phyloP scores from a whole-genome alignment of 2,113 vertebrate genomes.

The Odontophorus gujanensis region DNA sequence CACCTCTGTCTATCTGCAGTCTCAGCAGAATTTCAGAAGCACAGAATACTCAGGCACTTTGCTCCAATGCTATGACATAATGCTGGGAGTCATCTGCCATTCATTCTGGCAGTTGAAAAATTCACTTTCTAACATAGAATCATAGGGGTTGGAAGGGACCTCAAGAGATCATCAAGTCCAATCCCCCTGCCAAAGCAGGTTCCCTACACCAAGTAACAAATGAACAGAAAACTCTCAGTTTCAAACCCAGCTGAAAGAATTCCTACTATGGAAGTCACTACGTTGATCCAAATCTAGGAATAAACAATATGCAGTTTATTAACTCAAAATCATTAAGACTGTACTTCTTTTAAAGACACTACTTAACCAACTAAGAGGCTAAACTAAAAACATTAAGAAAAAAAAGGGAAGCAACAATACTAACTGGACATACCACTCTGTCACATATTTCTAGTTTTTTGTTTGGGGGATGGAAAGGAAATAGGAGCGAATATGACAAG shows the following conservation, averaged over 20 bases:
- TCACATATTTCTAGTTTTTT: not conserved
- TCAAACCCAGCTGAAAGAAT: not conserved
- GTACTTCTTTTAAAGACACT: not conserved
- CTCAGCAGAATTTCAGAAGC: not conserved
- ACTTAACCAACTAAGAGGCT: not conserved
- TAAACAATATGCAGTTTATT: not conserved
- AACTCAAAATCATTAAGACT: not conserved
- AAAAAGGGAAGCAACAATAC: not conserved
- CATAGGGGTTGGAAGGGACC: no score
- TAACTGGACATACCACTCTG: not conserved
- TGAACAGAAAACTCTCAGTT: not conserved
- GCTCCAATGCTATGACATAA: no score
- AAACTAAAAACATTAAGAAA: not conserved
- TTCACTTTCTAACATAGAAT: not conserved
- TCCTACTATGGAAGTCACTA: not conserved
- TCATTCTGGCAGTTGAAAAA: not conserved
- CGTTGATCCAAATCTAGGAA: not conserved
- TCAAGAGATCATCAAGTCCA: no score
- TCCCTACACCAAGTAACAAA: no score
- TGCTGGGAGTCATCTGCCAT: not conserved
- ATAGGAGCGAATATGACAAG: not conserved
- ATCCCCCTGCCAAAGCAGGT: no score
- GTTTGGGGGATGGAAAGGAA: not conserved
- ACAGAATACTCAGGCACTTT: not conserved
- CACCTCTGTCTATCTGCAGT: not conserved